Evolutionary conservation across 92 coral and sea anemone species (phyloP).

Genomic region (Parazoanthus darwini): DNA sequence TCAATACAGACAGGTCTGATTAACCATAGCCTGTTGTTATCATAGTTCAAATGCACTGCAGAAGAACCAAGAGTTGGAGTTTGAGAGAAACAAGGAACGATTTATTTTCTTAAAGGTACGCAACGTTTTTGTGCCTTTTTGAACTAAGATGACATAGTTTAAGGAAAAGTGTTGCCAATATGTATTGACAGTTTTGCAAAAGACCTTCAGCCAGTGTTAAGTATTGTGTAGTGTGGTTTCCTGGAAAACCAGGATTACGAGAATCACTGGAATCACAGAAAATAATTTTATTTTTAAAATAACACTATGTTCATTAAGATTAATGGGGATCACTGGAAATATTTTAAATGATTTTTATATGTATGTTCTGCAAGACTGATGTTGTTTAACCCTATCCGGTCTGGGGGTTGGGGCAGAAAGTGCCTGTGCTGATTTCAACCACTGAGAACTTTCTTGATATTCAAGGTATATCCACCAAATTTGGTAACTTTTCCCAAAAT

Average conservation of each 20-base stretch:
- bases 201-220: no score
- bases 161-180: background rate
- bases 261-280: background rate
- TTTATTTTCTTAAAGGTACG: constrained; percentile 91
- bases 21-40: background rate
- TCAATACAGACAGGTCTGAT: background rate
- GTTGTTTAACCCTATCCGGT: no score
- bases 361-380: background rate
- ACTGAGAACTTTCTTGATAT: no score
- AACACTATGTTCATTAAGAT: background rate
- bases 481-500: no score
- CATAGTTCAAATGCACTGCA: constrained; percentile 78
- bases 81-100: constrained; percentile 91
- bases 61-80: constrained; percentile 93
- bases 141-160: background rate
- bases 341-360: background rate
- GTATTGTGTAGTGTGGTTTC: no score
- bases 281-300: background rate
- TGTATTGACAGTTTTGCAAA: background rate
- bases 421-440: no score
- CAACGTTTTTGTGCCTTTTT: background rate
- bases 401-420: no score
- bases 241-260: no score
- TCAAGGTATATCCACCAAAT: no score
- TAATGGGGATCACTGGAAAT: no score